A percentile compares a stretch with the other conserved stretches of the same genome.
phyloP scores from a whole-genome alignment of 23 tunicate genomes.

The Phallusia fumigata region DNA sequence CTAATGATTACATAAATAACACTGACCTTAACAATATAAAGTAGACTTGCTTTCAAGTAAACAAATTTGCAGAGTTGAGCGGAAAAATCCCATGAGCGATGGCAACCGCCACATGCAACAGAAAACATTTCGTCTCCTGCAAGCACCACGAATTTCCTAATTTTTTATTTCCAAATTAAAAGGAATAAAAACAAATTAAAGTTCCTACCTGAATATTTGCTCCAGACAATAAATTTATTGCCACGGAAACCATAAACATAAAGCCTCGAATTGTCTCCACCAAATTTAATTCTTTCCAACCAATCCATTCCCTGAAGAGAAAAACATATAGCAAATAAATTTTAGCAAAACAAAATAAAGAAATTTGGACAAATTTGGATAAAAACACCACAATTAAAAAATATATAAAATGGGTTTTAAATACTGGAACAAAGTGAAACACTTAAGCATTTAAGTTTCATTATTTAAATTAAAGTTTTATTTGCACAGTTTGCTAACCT shows the following conservation, averaged over 20 bases:
- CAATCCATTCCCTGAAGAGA: constrained; percentile 75
- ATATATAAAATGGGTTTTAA: too few species aligned
- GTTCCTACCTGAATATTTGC: constrained; percentile 62
- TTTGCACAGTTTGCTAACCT: too few species aligned
- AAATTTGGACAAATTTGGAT: too few species aligned
- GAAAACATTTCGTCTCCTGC: constrained; percentile 73
- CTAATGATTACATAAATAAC: too few species aligned
- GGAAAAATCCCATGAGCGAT: constrained; percentile 81
- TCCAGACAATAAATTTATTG: constrained; percentile 81
- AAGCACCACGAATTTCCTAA: too few species aligned
- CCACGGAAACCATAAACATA: constrained; percentile 78
- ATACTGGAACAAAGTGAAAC: not conserved
- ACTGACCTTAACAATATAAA: constrained; percentile 48
- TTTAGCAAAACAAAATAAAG: too few species aligned
- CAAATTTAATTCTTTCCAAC: constrained; percentile 56
- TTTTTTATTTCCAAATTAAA: too few species aligned
- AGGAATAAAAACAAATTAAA: too few species aligned
- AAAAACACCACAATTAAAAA: too few species aligned
- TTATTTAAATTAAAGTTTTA: too few species aligned
- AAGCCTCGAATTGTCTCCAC: not conserved
- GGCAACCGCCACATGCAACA: constrained; percentile 85
- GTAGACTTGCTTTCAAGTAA: constrained; percentile 69
- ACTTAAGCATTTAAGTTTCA: not conserved
- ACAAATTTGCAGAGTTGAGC: constrained; percentile 24
- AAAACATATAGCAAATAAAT: not conserved